These are phyloP conservation scores for Hydropsyche betteni DNA, from an alignment of 2,888 invertebrate genomes.

Conservation along the genomic window DNA sequence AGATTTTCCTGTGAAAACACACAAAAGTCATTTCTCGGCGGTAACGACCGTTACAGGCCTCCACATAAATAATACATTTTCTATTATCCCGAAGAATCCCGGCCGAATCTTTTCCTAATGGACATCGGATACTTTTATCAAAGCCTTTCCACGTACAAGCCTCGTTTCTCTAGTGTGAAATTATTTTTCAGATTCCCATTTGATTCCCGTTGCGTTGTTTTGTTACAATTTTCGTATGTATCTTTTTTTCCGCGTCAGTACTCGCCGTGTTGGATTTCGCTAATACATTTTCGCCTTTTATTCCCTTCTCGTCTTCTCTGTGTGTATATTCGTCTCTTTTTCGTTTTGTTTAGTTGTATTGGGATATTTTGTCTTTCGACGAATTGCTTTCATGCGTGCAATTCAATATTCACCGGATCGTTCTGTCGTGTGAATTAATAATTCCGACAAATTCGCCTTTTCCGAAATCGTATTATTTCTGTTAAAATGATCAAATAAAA, in stretches of 20 bases:
- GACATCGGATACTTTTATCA: constrained; percentile 45
- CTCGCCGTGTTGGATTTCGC: background rate
- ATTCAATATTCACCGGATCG: too few relatives aligned
- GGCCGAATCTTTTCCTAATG: constrained; percentile 42
- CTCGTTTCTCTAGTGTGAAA: constrained; percentile 42
- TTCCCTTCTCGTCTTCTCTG: background rate
- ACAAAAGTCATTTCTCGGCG: constrained; percentile 26
- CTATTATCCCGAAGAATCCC: constrained; percentile 41
- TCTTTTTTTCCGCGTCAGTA: constrained; percentile 21
- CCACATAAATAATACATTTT: constrained; percentile 46
- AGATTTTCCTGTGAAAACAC: constrained; percentile 16
- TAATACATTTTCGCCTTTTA: background rate
- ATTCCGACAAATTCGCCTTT: constrained; percentile 2
- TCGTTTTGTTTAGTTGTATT: constrained; percentile 14
- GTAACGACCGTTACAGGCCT: constrained; percentile 31
- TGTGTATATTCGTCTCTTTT: constrained; percentile 16
- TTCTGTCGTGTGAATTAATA: background rate
- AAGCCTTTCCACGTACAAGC: constrained; percentile 19
- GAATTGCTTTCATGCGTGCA: too few relatives aligned
- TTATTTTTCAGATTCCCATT: constrained; percentile 46
- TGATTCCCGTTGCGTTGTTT: constrained; percentile 10
- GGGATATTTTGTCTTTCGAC: background rate
- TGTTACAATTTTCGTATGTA: constrained; percentile 9
- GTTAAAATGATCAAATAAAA: too few relatives aligned
- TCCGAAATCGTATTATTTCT: too few relatives aligned